These are phyloP conservation scores for Callyntrura sp. DNA, from an alignment of 2,888 invertebrate species.

Conservation along the genomic window DNA sequence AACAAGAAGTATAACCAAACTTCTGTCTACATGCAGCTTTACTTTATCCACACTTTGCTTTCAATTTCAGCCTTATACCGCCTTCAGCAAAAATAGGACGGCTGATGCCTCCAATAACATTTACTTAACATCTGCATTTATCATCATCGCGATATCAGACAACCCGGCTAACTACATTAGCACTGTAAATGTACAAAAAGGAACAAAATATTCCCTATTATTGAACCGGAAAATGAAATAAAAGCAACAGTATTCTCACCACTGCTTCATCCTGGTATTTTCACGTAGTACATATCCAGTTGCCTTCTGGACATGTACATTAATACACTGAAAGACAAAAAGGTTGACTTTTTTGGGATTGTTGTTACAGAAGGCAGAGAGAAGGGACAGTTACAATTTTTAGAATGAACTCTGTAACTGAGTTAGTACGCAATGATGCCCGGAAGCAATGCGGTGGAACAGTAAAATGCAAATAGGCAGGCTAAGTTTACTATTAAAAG, in stretches of 20 bases:
- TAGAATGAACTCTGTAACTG: background rate
- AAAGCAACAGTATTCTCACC: slow-evolving; percentile 54
- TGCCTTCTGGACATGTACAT: slow-evolving; percentile 40
- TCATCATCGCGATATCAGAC: background rate
- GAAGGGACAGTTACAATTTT: background rate
- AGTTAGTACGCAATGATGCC: background rate
- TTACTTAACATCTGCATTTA: slow-evolving; percentile 59
- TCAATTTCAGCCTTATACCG: slow-evolving; percentile 35
- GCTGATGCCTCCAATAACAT: slow-evolving; percentile 51
- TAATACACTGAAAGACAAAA: background rate
- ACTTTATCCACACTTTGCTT: background rate
- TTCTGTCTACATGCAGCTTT: background rate
- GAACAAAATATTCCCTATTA: slow-evolving; percentile 52
- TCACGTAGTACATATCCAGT: background rate
- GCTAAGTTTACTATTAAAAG: background rate
- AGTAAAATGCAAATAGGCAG: background rate
- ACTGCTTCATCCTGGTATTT: background rate
- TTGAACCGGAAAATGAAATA: slow-evolving; percentile 75
- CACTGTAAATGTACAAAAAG: slow-evolving; percentile 36
- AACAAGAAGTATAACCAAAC: background rate
- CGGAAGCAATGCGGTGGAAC: slow-evolving; percentile 42
- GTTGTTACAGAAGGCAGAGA: background rate
- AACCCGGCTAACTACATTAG: background rate
- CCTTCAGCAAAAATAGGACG: slow-evolving; percentile 39
- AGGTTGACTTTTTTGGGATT: slow-evolving; percentile 25